phyloP scores from a whole-genome alignment of 2,888 invertebrate species.

The Apamea sordens region DNA sequence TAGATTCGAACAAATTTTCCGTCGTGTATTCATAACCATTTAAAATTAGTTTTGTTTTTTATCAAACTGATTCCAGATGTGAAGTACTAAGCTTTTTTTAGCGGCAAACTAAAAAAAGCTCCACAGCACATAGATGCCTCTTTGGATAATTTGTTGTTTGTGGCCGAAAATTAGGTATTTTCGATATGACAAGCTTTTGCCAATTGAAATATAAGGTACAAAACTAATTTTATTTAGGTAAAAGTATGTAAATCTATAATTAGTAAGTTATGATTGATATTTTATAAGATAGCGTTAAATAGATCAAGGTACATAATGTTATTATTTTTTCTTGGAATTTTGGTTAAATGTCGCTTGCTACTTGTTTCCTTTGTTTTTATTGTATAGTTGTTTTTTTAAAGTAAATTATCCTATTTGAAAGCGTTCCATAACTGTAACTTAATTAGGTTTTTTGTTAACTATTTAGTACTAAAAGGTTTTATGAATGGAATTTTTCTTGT shows the following conservation, averaged over 20 bases:
- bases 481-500: conserved; percentile 58
- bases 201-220: conserved; percentile 12
- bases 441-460: conserved; percentile 55
- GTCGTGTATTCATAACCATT: conserved; percentile 42
- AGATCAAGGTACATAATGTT: conserved; percentile 65
- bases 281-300: conserved; percentile 71
- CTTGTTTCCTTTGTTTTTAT: conserved; percentile 50
- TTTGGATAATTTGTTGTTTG: not conserved
- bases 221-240: conserved; percentile 55
- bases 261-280: conserved; percentile 72
- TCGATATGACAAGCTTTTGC: not conserved
- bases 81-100: not conserved
- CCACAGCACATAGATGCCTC: not conserved
- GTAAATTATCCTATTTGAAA: conserved; percentile 43
- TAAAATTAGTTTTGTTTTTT: conserved; percentile 58
- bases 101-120: no score
- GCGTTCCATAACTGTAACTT: conserved; percentile 53
- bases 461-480: conserved; percentile 44
- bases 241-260: conserved; percentile 60
- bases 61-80: not conserved
- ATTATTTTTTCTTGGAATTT: conserved; percentile 65
- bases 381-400: conserved; percentile 49
- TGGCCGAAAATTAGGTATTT: no score
- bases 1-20: conserved; percentile 54
- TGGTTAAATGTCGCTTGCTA: conserved; percentile 61